Evolutionary conservation across 2,888 invertebrate genomes (phyloP).

Genomic region (Cerceris ruficornis): DNA sequence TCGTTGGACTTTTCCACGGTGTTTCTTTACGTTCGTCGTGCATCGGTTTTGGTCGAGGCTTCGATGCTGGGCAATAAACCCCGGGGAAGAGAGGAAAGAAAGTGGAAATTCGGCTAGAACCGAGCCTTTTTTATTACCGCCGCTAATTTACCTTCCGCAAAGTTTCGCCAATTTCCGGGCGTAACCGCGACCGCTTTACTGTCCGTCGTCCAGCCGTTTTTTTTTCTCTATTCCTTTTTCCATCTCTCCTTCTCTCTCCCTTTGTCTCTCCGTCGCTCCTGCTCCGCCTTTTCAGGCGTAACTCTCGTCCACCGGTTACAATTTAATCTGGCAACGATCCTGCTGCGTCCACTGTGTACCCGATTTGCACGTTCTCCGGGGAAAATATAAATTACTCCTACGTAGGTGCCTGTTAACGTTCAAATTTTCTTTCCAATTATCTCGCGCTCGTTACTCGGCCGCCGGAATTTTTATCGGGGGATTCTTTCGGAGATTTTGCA

Average conservation of each 20-base stretch:
- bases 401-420: neutral
- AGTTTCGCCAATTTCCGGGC: constrained; percentile 73
- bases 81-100: constrained; percentile 2
- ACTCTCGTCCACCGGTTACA: constrained; percentile 34
- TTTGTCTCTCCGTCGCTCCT: constrained; percentile 27
- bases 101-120: constrained; percentile 50
- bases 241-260: too few relatives aligned
- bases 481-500: too few relatives aligned
- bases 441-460: neutral
- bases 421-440: neutral
- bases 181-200: constrained; percentile 64
- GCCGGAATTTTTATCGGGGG: too few relatives aligned
- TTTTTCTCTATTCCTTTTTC: constrained; percentile 31
- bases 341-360: constrained; percentile 5
- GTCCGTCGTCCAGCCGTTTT: constrained; percentile 55
- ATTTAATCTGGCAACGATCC: constrained; percentile 54
- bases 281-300: constrained; percentile 23
- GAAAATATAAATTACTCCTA: neutral
- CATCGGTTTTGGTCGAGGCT: constrained; percentile 18
- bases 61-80: constrained; percentile 7
- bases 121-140: constrained; percentile 69
- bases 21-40: constrained; percentile 12
- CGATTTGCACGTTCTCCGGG: neutral
- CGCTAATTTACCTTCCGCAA: constrained; percentile 73
- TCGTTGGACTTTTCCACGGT: neutral